Conservation (phyloP, 1,140 invertebrate species). For the Bradysia coprophila region DNA sequence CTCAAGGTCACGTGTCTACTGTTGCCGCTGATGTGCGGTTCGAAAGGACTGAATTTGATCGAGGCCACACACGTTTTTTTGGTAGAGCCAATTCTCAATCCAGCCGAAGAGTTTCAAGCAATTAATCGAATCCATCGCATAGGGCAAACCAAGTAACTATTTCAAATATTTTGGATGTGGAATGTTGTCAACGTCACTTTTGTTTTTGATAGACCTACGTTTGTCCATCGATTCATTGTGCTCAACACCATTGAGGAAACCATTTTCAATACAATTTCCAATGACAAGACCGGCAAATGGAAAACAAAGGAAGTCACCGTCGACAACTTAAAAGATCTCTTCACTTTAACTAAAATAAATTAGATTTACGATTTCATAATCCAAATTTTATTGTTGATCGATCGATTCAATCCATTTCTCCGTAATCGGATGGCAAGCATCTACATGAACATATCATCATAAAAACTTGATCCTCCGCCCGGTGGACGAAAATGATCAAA, state of each 20-base stretch:
- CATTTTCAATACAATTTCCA: conserved; percentile 24
- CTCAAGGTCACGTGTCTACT: conserved; percentile 40
- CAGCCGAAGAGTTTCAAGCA: conserved; percentile 55
- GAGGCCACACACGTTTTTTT: conserved; percentile 65
- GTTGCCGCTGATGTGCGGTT: conserved; percentile 43
- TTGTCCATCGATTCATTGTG: conserved; percentile 48
- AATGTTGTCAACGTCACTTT: too few relatives aligned
- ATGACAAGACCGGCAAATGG: neutral
- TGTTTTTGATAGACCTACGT: conserved; percentile 27
- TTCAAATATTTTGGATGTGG: neutral
- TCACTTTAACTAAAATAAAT: neutral
- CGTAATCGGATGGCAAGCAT: neutral
- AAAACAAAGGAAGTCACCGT: neutral
- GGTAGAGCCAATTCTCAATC: conserved; percentile 56
- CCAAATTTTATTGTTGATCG: neutral
- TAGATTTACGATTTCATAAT: neutral
- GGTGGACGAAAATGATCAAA: neutral
- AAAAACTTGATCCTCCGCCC: too few relatives aligned
- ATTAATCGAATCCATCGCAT: conserved; percentile 62
- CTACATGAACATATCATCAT: neutral
- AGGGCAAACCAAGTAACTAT: conserved; percentile 46
- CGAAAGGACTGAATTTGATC: conserved; percentile 60
- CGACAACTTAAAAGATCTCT: neutral
- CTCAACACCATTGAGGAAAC: conserved; percentile 50
- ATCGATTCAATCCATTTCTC: too few relatives aligned